Evolutionary conservation across 2,797 vertebrate genomes (phyloP).

Genomic region (Psittacula derbiana): DNA sequence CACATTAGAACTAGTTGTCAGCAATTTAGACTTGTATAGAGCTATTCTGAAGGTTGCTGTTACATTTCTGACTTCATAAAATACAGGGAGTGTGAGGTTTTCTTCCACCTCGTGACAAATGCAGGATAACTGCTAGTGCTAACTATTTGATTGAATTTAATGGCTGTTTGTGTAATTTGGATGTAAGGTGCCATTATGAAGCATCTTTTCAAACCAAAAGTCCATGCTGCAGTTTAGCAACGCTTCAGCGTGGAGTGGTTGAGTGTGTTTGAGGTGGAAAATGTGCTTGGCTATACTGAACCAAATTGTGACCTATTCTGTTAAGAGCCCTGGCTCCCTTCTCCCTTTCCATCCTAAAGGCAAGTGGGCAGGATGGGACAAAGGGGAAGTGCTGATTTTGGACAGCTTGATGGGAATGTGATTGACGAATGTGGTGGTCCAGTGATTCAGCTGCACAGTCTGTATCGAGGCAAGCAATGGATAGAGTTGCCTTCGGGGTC

Average conservation of each 20-base stretch:
- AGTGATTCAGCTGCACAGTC: not conserved
- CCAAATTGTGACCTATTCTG: not conserved
- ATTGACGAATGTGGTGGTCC: not conserved
- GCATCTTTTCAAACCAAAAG: not conserved
- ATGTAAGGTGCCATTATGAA: not conserved
- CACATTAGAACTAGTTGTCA: not conserved
- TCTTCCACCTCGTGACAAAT: not conserved
- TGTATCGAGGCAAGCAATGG: accelerated
- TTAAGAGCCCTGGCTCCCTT: not conserved
- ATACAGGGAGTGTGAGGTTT: not conserved
- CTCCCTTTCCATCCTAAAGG: not conserved
- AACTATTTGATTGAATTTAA: not conserved
- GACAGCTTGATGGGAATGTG: not conserved
- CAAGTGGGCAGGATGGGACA: not conserved
- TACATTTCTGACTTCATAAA: not conserved
- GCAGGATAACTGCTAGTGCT: not conserved
- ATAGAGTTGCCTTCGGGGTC: not conserved
- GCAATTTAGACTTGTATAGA: not conserved
- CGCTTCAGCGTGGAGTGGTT: accelerated
- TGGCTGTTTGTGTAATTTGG: not conserved
- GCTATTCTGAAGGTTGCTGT: not conserved
- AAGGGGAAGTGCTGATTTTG: not conserved
- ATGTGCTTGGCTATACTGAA: not conserved
- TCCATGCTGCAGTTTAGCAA: not conserved
- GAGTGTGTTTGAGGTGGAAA: not conserved